phyloP scores from a whole-genome alignment of 2,113 vertebrate species.

The Siniperca knerii region DNA sequence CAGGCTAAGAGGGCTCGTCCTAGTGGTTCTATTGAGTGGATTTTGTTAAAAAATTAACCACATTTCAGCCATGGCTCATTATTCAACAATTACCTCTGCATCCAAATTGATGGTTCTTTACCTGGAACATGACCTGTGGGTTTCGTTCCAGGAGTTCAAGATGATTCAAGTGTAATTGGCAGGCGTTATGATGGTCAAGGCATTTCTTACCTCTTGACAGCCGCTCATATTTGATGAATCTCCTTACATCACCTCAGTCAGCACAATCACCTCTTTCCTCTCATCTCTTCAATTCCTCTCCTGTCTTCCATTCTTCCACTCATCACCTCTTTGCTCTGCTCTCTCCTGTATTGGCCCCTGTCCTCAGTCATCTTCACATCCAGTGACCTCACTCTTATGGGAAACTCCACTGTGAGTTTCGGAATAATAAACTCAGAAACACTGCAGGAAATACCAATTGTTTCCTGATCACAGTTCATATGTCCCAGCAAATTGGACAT shows the following conservation, averaged over 20 bases:
- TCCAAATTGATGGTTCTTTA: constrained; percentile 41
- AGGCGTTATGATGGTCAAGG: constrained; percentile 47
- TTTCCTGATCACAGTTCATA: not conserved
- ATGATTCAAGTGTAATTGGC: constrained; percentile 47
- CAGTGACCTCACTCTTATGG: not conserved
- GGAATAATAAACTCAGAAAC: constrained; percentile 9
- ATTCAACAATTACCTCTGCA: constrained; percentile 40
- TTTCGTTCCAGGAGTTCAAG: constrained; percentile 18
- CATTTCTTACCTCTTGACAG: constrained; percentile 36
- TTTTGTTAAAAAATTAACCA: constrained; percentile 17
- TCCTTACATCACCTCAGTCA: constrained; percentile 31
- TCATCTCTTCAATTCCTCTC: constrained; percentile 17
- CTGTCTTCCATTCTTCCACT: constrained; percentile 17
- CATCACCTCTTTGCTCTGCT: constrained; percentile 32
- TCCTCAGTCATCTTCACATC: constrained; percentile 32
- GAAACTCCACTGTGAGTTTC: constrained; percentile 2
- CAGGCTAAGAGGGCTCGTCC: constrained; percentile 16
- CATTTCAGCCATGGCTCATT: constrained; percentile 30
- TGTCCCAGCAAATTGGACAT: not conserved
- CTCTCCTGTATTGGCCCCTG: constrained; percentile 6
- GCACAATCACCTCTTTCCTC: constrained; percentile 37
- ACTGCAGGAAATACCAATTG: constrained; percentile 21
- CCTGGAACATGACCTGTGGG: constrained; percentile 46
- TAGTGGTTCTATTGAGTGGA: not conserved
- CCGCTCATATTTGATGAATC: constrained; percentile 59